These are phyloP conservation scores for Meghimatium bilineatum DNA, from an alignment of 2,888 invertebrate genomes.

Conservation along the genomic window DNA sequence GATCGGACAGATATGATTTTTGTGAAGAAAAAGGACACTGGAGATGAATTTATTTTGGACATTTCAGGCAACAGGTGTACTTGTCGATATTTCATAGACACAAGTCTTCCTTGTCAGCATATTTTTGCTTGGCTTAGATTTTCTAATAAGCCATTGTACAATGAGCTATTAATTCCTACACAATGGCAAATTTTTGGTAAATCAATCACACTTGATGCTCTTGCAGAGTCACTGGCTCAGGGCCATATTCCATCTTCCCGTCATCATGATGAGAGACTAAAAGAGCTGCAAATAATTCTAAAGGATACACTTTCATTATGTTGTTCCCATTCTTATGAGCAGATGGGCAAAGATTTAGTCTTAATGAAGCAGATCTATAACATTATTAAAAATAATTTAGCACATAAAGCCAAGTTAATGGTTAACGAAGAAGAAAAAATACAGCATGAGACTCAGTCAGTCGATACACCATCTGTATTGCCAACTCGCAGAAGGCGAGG, in stretches of 20 bases:
- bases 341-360: slow-evolving; percentile 42
- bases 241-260: slow-evolving; percentile 39
- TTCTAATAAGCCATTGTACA: slow-evolving; percentile 24
- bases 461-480: background rate
- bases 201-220: slow-evolving; percentile 38
- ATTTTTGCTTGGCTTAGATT: slow-evolving; percentile 42
- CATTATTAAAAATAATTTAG: slow-evolving; percentile 30
- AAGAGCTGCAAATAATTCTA: slow-evolving; percentile 35
- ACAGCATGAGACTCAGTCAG: background rate
- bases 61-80: slow-evolving; percentile 36
- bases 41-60: slow-evolving; percentile 38
- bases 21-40: slow-evolving; percentile 37
- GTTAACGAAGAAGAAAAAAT: background rate
- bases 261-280: slow-evolving; percentile 39
- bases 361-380: slow-evolving; percentile 33
- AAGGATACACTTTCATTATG: slow-evolving; percentile 32
- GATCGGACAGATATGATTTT: slow-evolving; percentile 40
- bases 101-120: slow-evolving; percentile 44
- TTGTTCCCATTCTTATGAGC: slow-evolving; percentile 38
- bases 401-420: slow-evolving; percentile 19
- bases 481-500: slow-evolving; percentile 24
- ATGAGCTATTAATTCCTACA: slow-evolving; percentile 34
- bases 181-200: slow-evolving; percentile 43
- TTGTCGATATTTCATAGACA: slow-evolving; percentile 33
- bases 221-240: slow-evolving; percentile 39